Percentiles rank a stretch among this genome's conserved stretches.
phyloP scores from a whole-genome alignment of 2,797 vertebrate species.

The Xyrichtys novacula region DNA sequence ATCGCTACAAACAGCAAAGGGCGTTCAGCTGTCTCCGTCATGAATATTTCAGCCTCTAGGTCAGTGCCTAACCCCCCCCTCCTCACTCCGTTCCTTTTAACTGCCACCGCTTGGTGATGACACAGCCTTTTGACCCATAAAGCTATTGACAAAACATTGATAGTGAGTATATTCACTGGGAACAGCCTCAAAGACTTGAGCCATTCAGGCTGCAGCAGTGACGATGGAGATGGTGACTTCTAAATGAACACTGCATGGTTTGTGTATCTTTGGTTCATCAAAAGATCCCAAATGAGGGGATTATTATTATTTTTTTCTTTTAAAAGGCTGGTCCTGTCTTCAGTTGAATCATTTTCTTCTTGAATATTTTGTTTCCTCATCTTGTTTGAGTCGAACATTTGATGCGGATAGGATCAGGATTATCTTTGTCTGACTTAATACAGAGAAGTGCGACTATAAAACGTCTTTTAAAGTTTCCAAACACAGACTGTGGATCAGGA shows the following conservation, averaged over 20 bases:
- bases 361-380: constrained; percentile 34
- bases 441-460: constrained; percentile 44
- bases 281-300: constrained; percentile 4
- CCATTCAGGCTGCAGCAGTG: constrained; percentile 9
- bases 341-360: constrained; percentile 22
- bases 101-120: constrained; percentile 67
- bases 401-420: constrained; percentile 35
- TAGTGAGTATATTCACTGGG: constrained; percentile 64
- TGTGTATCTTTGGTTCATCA: neutral
- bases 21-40: constrained; percentile 59
- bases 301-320: too few species aligned
- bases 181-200: constrained; percentile 3
- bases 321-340: neutral
- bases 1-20: constrained; percentile 61
- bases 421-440: constrained; percentile 42
- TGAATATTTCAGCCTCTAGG: constrained; percentile 80
- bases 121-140: constrained; percentile 78
- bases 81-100: constrained; percentile 51
- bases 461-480: constrained; percentile 48
- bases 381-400: neutral
- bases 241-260: neutral
- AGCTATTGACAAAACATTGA: constrained; percentile 75
- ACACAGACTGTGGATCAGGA: constrained; percentile 30
- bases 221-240: constrained; percentile 60
- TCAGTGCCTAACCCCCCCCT: constrained; percentile 27